A percentile compares a stretch with the other conserved stretches of the same genome.
Evolutionary conservation across 2,113 vertebrate genomes (phyloP).

Genomic region (Sarotherodon lohbergeri): DNA sequence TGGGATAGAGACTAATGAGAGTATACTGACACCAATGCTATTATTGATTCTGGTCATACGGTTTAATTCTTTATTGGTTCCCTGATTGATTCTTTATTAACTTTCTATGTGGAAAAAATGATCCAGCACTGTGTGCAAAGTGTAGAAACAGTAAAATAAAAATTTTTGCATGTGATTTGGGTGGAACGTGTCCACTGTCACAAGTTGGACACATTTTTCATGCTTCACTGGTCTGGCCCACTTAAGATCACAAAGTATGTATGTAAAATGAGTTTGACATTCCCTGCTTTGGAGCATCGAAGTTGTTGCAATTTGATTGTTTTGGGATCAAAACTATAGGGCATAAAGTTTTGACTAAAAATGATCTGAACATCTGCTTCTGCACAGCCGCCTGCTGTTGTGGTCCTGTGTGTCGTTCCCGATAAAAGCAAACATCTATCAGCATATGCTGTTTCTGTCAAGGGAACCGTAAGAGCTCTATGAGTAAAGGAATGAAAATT

Average conservation of each 20-base stretch:
- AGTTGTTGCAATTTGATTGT: neutral
- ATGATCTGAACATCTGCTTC: slow-evolving; percentile 32
- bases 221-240: neutral
- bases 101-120: neutral
- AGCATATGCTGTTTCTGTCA: slow-evolving; percentile 8
- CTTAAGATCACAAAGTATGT: neutral
- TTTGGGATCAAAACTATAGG: neutral
- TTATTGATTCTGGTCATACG: neutral
- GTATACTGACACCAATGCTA: neutral
- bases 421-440: neutral
- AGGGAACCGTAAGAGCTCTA: neutral
- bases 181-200: neutral
- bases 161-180: neutral
- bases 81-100: neutral
- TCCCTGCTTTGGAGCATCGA: neutral
- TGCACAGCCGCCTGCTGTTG: slow-evolving; percentile 16
- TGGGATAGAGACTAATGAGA: neutral
- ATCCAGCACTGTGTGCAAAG: neutral
- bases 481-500: neutral
- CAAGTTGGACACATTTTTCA: neutral
- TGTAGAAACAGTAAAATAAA: neutral
- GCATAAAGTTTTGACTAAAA: neutral
- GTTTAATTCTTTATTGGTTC: neutral
- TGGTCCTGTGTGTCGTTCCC: neutral
- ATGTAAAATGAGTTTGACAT: neutral